Conservation (phyloP, 35 echinoderm and acorn worm genomes). For the Apostichopus japonicus region DNA sequence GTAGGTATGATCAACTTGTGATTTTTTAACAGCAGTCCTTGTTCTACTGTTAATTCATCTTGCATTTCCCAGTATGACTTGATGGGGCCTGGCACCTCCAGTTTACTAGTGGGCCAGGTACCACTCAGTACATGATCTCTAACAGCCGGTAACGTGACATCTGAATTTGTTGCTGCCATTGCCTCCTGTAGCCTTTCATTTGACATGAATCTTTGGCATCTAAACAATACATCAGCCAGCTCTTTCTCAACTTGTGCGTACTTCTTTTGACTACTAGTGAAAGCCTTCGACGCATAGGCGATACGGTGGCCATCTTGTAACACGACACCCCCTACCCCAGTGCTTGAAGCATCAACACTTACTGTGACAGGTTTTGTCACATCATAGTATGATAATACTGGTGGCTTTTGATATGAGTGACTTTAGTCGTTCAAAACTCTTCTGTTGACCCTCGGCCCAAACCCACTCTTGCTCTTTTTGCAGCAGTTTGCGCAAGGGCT, state of each 20-base stretch:
- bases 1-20: slow-evolving; percentile 33
- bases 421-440: not conserved
- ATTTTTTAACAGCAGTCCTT: slow-evolving; percentile 38
- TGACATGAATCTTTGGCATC: slow-evolving; percentile 34
- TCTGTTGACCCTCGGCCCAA: not conserved
- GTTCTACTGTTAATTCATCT: slow-evolving; percentile 40
- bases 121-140: slow-evolving; percentile 19
- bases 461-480: slow-evolving; percentile 37
- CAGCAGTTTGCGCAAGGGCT: slow-evolving; percentile 20
- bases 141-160: slow-evolving; percentile 18
- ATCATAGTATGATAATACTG: not conserved
- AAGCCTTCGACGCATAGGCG: slow-evolving; percentile 49
- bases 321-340: slow-evolving; percentile 29
- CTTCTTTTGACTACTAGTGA: slow-evolving; percentile 22
- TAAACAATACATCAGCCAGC: slow-evolving; percentile 21
- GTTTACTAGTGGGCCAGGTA: slow-evolving; percentile 22
- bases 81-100: slow-evolving; percentile 29
- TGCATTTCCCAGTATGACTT: slow-evolving; percentile 28
- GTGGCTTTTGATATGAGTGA: not conserved
- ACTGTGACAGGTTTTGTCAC: not conserved
- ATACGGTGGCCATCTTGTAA: slow-evolving; percentile 42
- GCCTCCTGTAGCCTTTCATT: slow-evolving; percentile 29
- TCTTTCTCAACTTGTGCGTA: slow-evolving; percentile 66
- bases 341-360: slow-evolving; percentile 24
- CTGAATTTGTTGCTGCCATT: slow-evolving; percentile 38